Evolutionary conservation across 2,113 vertebrate species (phyloP), one percentile per base, ranked within the genome.

Genomic region (Ancistrus triradiatus): DNA sequence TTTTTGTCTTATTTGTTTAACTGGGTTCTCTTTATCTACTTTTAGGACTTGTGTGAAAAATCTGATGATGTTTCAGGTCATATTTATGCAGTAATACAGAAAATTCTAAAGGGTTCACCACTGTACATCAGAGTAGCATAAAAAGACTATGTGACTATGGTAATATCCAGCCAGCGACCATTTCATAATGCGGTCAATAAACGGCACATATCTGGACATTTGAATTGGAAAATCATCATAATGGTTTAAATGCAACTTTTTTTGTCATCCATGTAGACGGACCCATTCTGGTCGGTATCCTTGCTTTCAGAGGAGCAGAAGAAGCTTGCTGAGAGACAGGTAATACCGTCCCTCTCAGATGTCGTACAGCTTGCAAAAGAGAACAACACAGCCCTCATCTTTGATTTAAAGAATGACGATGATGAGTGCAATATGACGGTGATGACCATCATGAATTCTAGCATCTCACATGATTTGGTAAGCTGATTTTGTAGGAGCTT

Each of bases 371-470:
- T 81, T 67, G 88, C 88, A 1, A 84, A 80, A 64, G 4, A 73
- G 18, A 78, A 78, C 73, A 92, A 90, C 48, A 79, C 90, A 48
- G 87, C 90, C 3, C 59, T 98, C 65, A 86, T 98, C 25, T 98
- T 98, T 24, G 96, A 98, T 74, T 71, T 97, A 1, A 87, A 88
- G 42, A 83, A 81, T 50, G 79, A 85, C 43, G 56, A 77, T 22
- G 80, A 64, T 13, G 88, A 92, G 1, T 85, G 89, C 44, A 74
- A 81, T 6, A 57, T 77, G 63, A 90, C 78, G 2, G 72, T 91
- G 27, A 2, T 38, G 0, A 81, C 70, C 27, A 93, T 91, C 66
- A 53, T 85, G 4, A 0, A 38, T 0, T 92, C 80, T 1, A 63
- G 68, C 13, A 89, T 94, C 50, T 69, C 77, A 0, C 84, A 61